Percentiles rank a stretch among this genome's conserved stretches.
Evolutionary conservation across 2,888 invertebrate species (phyloP).

Genomic region (Anorthoa munda): DNA sequence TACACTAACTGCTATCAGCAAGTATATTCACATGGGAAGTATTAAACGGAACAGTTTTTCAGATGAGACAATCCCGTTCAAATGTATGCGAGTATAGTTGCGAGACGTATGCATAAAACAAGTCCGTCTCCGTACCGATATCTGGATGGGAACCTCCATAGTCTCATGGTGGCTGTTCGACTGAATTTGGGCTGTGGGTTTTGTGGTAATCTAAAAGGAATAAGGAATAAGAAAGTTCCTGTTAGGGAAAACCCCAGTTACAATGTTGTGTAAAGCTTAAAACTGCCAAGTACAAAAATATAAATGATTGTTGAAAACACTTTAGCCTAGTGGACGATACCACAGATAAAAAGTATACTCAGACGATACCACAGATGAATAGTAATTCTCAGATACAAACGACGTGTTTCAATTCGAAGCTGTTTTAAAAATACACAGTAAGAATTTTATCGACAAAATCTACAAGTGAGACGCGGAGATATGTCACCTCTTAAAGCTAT

Average conservation of each 20-base stretch:
- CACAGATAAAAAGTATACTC: no score
- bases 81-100: slow-evolving; percentile 67
- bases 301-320: not conserved
- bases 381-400: not conserved
- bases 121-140: slow-evolving; percentile 45
- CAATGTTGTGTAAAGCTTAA: no score
- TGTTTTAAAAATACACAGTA: slow-evolving; percentile 6
- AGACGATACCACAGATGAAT: no score
- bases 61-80: slow-evolving; percentile 70
- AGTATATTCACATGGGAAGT: slow-evolving; percentile 50
- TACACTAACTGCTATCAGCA: slow-evolving; percentile 37
- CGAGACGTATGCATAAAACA: slow-evolving; percentile 68
- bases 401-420: not conserved
- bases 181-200: slow-evolving; percentile 42
- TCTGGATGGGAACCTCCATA: slow-evolving; percentile 44
- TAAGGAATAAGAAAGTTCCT: not conserved
- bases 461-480: slow-evolving; percentile 12
- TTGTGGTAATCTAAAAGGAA: slow-evolving; percentile 8
- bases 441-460: not conserved
- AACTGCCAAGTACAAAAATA: no score
- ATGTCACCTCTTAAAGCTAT: slow-evolving; percentile 47
- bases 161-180: slow-evolving; percentile 41
- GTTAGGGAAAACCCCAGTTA: not conserved
- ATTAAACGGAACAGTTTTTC: slow-evolving; percentile 61
- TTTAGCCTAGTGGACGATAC: not conserved